phyloP scores from a whole-genome alignment of 2,113 vertebrate species.

The Lichenostomus cassidix region DNA sequence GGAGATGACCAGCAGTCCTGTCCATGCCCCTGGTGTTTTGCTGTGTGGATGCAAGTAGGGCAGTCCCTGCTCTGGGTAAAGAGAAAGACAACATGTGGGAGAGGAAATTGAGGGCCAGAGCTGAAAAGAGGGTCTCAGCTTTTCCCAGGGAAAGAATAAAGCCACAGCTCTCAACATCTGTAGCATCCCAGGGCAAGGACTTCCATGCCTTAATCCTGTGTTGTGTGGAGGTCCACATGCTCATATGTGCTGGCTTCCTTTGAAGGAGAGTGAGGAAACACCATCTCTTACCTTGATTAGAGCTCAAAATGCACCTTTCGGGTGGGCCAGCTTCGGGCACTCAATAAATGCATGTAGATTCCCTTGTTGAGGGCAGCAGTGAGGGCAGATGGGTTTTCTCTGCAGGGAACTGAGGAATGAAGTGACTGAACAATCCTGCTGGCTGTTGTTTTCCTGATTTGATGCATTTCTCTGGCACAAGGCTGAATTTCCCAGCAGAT shows the following conservation, averaged over 20 bases:
- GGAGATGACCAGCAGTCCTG: background rate
- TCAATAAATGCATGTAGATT: background rate
- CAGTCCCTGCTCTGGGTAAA: background rate
- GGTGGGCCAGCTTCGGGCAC: background rate
- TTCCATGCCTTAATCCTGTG: background rate
- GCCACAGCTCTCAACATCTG: accelerated
- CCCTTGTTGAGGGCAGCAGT: background rate
- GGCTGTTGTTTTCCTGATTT: background rate
- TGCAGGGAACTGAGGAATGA: background rate
- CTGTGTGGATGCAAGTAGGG: background rate
- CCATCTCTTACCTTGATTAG: background rate
- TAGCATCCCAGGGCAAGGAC: background rate
- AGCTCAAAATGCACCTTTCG: background rate
- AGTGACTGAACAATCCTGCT: background rate
- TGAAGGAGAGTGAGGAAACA: background rate
- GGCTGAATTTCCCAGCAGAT: background rate
- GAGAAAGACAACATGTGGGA: background rate
- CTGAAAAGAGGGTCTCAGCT: background rate
- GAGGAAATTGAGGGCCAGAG: background rate
- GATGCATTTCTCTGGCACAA: background rate
- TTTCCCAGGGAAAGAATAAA: background rate
- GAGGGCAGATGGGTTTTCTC: background rate
- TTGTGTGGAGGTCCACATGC: background rate
- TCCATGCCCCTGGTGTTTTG: background rate
- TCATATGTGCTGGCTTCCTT: accelerated